phyloP scores from a whole-genome alignment of 2,888 invertebrate species.

The Apodemia zela region DNA sequence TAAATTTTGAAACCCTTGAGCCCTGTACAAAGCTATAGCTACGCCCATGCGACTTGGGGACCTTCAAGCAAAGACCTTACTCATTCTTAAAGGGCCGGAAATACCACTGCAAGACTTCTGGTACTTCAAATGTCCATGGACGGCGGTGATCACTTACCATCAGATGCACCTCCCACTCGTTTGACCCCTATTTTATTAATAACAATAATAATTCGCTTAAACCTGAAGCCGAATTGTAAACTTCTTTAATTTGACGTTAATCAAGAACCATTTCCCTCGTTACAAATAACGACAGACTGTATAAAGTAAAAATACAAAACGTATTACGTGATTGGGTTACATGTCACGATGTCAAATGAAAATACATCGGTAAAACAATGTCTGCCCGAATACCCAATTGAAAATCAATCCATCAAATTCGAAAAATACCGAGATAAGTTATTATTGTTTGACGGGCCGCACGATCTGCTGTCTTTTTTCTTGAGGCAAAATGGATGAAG shows the following conservation, averaged over 20 bases:
- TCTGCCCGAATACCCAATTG: constrained; percentile 50
- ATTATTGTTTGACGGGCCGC: constrained; percentile 41
- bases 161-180: no score
- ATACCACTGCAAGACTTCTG: no score
- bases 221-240: neutral
- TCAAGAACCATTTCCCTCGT: neutral
- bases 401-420: constrained; percentile 55
- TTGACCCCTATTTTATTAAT: no score
- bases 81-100: no score
- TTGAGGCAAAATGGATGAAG: constrained; percentile 16
- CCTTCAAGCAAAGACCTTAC: no score
- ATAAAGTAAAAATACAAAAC: neutral
- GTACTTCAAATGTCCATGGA: no score
- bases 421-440: constrained; percentile 45
- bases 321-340: constrained; percentile 1
- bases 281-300: neutral
- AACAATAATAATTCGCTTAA: no score
- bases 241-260: neutral
- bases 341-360: constrained; percentile 5
- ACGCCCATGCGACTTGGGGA: no score
- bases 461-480: constrained; percentile 33
- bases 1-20: no score
- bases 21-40: no score
- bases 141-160: no score
- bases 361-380: constrained; percentile 41